These are phyloP conservation scores for Thereva unica DNA, from an alignment of 2,888 invertebrate genomes.

Conservation along the genomic window DNA sequence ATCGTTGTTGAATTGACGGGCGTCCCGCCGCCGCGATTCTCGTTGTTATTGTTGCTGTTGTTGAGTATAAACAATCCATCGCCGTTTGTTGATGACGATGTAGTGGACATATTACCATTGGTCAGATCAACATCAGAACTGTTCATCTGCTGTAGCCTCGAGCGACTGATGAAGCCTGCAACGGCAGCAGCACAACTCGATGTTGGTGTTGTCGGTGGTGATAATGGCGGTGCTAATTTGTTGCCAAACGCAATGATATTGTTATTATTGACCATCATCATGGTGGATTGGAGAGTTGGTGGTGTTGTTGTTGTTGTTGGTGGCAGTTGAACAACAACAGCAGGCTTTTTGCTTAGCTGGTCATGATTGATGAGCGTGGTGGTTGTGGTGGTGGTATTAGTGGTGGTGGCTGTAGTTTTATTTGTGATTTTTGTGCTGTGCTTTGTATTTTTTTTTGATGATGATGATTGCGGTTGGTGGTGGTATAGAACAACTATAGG, in stretches of 20 bases:
- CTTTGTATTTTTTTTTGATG: conserved; percentile 11
- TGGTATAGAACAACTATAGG: conserved; percentile 18
- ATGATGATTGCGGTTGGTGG: conserved; percentile 26
- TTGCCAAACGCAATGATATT: conserved; percentile 41
- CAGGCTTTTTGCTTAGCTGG: conserved; percentile 33
- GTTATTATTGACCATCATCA: conserved; percentile 48
- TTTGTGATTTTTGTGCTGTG: conserved; percentile 34
- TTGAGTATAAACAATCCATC: background rate
- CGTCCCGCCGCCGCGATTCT: conserved; percentile 41
- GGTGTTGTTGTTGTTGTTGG: conserved; percentile 47
- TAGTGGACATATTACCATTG: conserved; percentile 33
- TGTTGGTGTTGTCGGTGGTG: conserved; percentile 37
- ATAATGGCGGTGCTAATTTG: conserved; percentile 37
- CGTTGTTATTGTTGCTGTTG: conserved; percentile 43
- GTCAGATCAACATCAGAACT: conserved; percentile 6
- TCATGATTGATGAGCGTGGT: conserved; percentile 33
- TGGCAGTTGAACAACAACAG: conserved; percentile 41
- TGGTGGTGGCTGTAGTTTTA: conserved; percentile 20
- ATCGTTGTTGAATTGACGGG: conserved; percentile 49
- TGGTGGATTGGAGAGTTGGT: conserved; percentile 47
- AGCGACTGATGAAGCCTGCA: conserved; percentile 5
- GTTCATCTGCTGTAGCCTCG: conserved; percentile 2
- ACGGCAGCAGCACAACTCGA: conserved; percentile 8
- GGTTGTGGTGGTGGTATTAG: conserved; percentile 3
- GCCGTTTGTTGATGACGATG: conserved; percentile 3